Conservation (phyloP, 2,888 invertebrate genomes). For the Tachina fera region DNA sequence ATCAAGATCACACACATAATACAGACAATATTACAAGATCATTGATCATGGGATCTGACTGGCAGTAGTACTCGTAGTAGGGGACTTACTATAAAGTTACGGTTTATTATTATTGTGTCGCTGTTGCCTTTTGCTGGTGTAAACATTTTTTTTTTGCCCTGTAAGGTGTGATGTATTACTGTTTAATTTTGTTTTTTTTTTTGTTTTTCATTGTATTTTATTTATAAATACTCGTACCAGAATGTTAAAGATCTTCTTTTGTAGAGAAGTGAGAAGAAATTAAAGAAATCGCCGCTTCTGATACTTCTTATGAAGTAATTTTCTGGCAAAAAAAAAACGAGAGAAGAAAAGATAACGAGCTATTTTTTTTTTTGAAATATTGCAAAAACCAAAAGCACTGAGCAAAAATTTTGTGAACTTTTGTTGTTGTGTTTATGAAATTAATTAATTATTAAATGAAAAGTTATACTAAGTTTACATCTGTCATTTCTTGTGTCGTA, state of each 20-base stretch:
- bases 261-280: slow-evolving; percentile 44
- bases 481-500: too few species aligned
- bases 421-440: too few species aligned
- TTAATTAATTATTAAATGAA: too few species aligned
- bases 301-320: slow-evolving; percentile 61
- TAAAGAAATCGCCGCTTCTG: slow-evolving; percentile 58
- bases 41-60: slow-evolving; percentile 65
- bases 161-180: slow-evolving; percentile 69
- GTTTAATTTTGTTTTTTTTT: slow-evolving; percentile 22
- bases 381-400: slow-evolving; percentile 13
- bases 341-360: slow-evolving; percentile 48
- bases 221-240: slow-evolving; percentile 35
- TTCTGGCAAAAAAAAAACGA: slow-evolving; percentile 40
- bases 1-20: slow-evolving; percentile 71
- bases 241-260: slow-evolving; percentile 55
- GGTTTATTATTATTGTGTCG: slow-evolving; percentile 39
- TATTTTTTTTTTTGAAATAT: background rate
- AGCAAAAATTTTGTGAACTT: background rate
- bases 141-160: slow-evolving; percentile 8
- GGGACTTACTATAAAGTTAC: background rate
- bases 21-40: slow-evolving; percentile 71
- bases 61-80: slow-evolving; percentile 15
- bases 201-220: slow-evolving; percentile 30
- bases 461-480: too few species aligned
- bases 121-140: slow-evolving; percentile 11